A percentile compares a stretch with the other conserved stretches of the same genome.
These are phyloP conservation scores for Campoletis raptor DNA, from an alignment of 2,888 invertebrate species.

Conservation along the genomic window DNA sequence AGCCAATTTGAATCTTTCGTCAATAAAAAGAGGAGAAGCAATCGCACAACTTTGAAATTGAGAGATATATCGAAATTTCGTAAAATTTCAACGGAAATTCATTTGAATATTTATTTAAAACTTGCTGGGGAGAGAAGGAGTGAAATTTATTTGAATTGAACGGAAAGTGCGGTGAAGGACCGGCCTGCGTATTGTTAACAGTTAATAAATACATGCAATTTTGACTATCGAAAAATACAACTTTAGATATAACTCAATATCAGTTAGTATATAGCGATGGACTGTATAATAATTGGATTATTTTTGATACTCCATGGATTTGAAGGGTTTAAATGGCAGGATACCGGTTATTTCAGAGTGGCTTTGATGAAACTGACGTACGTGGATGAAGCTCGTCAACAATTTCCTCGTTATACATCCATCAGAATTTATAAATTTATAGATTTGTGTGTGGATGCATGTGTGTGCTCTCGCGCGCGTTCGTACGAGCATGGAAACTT, in stretches of 20 bases:
- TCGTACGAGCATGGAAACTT: not conserved
- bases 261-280: not conserved
- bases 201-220: not conserved
- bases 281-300: slow-evolving; percentile 6
- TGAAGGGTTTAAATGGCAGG: slow-evolving; percentile 1
- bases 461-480: too few species aligned
- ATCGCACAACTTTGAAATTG: not conserved
- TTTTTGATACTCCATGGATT: not conserved
- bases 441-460: not conserved
- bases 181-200: not conserved
- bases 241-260: not conserved
- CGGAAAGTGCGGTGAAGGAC: not conserved
- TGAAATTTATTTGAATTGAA: not conserved
- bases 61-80: not conserved
- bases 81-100: not conserved
- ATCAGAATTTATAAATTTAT: slow-evolving; percentile 11
- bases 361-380: not conserved
- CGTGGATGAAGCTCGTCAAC: slow-evolving; percentile 24
- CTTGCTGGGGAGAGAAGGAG: not conserved
- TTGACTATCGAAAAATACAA: not conserved
- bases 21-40: not conserved
- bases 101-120: not conserved
- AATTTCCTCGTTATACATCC: slow-evolving; percentile 43
- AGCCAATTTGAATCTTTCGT: not conserved
- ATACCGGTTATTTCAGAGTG: slow-evolving; percentile 8